Evolutionary conservation across 2,797 vertebrate genomes (phyloP).

Genomic region (Falco naumanni): DNA sequence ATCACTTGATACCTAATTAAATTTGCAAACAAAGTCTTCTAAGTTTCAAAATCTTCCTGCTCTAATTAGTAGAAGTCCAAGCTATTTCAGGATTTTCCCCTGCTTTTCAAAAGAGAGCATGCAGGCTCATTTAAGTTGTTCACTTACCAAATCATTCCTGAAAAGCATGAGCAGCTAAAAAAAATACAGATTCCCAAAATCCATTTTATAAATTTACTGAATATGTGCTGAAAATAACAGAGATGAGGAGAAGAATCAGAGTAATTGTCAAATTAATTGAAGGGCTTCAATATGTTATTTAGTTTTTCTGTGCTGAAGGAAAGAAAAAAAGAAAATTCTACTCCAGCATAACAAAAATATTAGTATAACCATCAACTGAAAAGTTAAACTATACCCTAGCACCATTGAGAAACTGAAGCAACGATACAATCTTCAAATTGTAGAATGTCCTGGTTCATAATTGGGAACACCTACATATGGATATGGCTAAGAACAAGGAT

Average conservation of each 20-base stretch:
- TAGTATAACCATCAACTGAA: not conserved
- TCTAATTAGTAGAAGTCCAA: not conserved
- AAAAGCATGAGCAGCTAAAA: not conserved
- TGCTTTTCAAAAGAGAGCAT: not conserved
- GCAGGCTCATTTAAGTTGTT: not conserved
- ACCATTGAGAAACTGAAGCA: not conserved
- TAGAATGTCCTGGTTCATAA: not conserved
- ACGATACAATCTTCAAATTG: not conserved
- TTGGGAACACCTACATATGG: not conserved
- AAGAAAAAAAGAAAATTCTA: not conserved
- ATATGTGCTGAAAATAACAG: not conserved
- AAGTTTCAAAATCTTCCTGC: not conserved
- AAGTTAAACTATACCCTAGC: not conserved
- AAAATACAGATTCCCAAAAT: not conserved
- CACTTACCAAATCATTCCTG: not conserved
- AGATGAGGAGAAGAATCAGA: not conserved
- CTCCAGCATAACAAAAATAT: not conserved
- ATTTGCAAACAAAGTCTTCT: not conserved
- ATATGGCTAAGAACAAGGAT: not conserved
- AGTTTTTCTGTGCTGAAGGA: not conserved
- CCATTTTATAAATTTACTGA: not conserved
- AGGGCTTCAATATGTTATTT: not conserved
- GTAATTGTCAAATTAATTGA: not conserved
- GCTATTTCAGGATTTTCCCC: not conserved
- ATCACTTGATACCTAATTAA: not conserved